Evolutionary conservation across 2,888 invertebrate species (phyloP), one percentile per base, ranked within the genome.

Genomic region (Gonocerus acuteangulatus): DNA sequence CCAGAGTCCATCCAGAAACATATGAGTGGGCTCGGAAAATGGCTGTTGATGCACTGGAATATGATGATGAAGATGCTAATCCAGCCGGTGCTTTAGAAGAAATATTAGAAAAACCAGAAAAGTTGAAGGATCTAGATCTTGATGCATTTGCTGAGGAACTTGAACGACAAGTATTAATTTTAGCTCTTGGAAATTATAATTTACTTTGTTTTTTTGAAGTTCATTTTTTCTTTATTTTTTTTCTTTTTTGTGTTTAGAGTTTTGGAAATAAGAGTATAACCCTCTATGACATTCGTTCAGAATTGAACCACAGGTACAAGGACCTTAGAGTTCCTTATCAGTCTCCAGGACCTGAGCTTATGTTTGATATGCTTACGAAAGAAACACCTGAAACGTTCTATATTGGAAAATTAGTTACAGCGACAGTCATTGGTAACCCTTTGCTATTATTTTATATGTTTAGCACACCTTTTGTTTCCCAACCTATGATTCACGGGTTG

Each of bases 1-100:
- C 97, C 0, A 82, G 99, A 69, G 96, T 99, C 0, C 99, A 99
- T 77, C 97, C 97, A 0, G 99, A 99, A 77, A 95, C 96, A 0
- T 99, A 99, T 74, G 99, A 99, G 72, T 97, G 97, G 97, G 99
- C 99, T 0, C 80, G 97, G 42, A 99, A 99, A 77, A 99, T 99
- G 97, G 99, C 99, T 0, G 95, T 97, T 0, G 99, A 99, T 75
- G 99, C 99, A 1, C 77, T 99, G 48, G 99, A 99, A 71, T 95
- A 96, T 70, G 96, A 97, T 71, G 96, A 96, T 71, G 95, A 95
- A 72, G 95, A 94, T 68, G 89, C 89, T 0, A 95, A 95, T 75
- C 95, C 96, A 0, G 95, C 96, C 0, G 94, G 94, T 0, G 97
- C 99, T 13, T 77, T 99, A 22, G 97, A 97, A 74, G 97, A 97